Evolutionary conservation across 2,113 vertebrate genomes (phyloP), one percentile per base, ranked within the genome.

Genomic region (Phodopus roborovskii): DNA sequence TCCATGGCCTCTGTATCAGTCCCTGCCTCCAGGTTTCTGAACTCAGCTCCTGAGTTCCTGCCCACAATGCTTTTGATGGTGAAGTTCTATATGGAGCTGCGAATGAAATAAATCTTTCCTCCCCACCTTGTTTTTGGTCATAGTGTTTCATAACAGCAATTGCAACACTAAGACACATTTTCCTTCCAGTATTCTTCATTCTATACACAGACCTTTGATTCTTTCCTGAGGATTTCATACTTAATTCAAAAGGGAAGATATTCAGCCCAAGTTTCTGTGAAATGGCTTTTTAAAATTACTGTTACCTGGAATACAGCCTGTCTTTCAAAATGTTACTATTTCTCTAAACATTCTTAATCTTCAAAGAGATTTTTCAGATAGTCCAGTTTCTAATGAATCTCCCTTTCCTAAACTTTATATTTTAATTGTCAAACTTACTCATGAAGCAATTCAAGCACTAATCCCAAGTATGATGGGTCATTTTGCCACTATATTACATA

Each of bases 251-350:
- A 93, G 20, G 73, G 9, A 95, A 95, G 60, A 92, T 5, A 95
- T 70, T 66, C 70, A 91, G 75, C 58, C 5, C 1, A 68, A 92
- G 75, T 91, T 84, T 88, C 83, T 94, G 71, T 82, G 58, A 96
- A 96, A 68, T 87, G 78, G 22, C 39, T 88, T 95, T 92, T 92
- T 94, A 90, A 88, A 95, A 39, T 15, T 75, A 74, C 71, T 94
- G 24, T 85, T 91, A 92, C 50, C 91, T 94, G 48, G 22, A 81
- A 85, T 50, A 50, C 56, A 75, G 8, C 30, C 58, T 71, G 68
- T 66, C 70, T 84, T 96, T 70, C 30, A 36, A 90, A 85, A 91
- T 81, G 13, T 79, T 83, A 90, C 73, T 70, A 36, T 75, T 94
- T 97, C 30, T 95, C 64, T 24, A 10, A 94, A 84, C 30, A 68